These are phyloP conservation scores for Phocides pigmalion DNA, from an alignment of 1,140 invertebrate species.

Conservation along the genomic window DNA sequence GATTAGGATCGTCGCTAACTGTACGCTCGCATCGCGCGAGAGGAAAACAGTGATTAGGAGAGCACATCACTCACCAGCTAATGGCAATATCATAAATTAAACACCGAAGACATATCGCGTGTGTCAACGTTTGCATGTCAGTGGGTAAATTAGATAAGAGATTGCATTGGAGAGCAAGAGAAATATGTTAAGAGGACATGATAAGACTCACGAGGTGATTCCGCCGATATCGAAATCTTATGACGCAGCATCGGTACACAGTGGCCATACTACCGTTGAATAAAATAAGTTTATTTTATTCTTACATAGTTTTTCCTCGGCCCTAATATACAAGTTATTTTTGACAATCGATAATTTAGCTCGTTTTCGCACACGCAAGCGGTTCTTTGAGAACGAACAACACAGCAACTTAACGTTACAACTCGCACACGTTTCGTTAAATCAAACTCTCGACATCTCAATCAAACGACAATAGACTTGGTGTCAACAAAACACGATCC, in stretches of 20 bases:
- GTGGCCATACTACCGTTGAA: no score
- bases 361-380: no score
- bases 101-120: conserved; percentile 45
- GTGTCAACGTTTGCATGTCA: conserved; percentile 55
- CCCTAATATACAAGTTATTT: no score
- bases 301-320: no score
- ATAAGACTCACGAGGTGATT: conserved; percentile 44
- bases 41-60: conserved; percentile 49
- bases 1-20: conserved; percentile 5
- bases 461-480: no score
- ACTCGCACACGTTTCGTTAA: no score
- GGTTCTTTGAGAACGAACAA: no score
- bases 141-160: conserved; percentile 70
- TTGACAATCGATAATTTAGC: no score
- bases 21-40: conserved; percentile 25
- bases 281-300: no score
- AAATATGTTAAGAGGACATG: conserved; percentile 52
- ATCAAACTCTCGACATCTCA: no score
- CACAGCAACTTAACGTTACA: no score
- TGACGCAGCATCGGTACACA: conserved; percentile 26
- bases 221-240: conserved; percentile 37
- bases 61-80: conserved; percentile 39
- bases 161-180: conserved; percentile 42
- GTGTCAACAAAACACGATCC: no score
- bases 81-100: conserved; percentile 47